A percentile compares a stretch with the other conserved stretches of the same genome.
Conservation (phyloP, 2,113 vertebrate species). For the Poeciliopsis prolifica region DNA sequence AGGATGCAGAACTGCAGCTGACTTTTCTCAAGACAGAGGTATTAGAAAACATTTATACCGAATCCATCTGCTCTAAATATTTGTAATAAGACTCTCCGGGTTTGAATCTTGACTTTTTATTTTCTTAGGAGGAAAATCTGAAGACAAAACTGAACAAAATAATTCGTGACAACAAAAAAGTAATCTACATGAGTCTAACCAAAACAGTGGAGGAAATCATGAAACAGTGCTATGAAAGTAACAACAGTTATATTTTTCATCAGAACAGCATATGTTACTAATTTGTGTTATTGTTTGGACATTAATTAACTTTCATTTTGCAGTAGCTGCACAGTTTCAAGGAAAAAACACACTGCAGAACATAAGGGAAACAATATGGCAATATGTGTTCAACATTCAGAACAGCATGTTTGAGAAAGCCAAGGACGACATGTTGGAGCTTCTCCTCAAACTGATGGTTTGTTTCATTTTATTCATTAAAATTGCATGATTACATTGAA, state of each 20-base stretch:
- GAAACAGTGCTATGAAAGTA: constrained; percentile 43
- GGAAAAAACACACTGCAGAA: not conserved
- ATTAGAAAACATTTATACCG: not conserved
- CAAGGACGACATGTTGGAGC: not conserved
- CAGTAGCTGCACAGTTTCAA: not conserved
- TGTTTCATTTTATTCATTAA: not conserved
- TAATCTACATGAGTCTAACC: constrained; percentile 40
- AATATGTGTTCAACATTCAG: constrained; percentile 1
- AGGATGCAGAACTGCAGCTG: constrained; percentile 23
- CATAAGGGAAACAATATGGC: not conserved
- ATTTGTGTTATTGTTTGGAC: too few relatives aligned
- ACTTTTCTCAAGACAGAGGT: constrained; percentile 35
- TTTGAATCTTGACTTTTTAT: not conserved
- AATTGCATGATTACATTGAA: not conserved
- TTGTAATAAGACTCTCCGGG: not conserved
- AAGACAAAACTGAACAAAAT: not conserved
- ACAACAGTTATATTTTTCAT: not conserved
- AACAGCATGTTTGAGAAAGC: constrained; percentile 4
- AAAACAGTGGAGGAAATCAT: constrained; percentile 27
- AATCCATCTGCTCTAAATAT: not conserved
- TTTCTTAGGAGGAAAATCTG: constrained; percentile 7
- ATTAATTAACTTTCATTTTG: not conserved
- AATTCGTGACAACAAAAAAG: constrained; percentile 42
- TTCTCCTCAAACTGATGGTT: constrained; percentile 5
- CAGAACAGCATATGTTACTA: too few relatives aligned